These are phyloP conservation scores for Chlorops oryzae DNA, from an alignment of 1,140 invertebrate species.

Conservation along the genomic window DNA sequence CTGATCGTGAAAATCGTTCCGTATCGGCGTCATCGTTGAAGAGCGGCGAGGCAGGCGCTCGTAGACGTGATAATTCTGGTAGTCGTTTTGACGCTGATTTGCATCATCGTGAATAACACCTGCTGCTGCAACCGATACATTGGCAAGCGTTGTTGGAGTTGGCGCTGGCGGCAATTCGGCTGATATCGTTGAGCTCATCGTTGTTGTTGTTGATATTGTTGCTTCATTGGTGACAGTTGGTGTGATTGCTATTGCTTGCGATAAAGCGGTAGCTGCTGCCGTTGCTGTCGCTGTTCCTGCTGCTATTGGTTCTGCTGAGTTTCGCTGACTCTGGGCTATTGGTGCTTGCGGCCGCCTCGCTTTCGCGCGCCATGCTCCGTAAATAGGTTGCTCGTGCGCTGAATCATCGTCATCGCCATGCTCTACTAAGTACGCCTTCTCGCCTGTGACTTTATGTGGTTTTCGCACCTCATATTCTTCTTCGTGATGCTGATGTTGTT, in stretches of 20 bases:
- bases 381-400: slow-evolving; percentile 32
- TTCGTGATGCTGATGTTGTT: too few species aligned
- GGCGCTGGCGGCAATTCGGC: slow-evolving; percentile 1
- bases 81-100: not conserved
- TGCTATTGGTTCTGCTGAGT: too few species aligned
- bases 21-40: slow-evolving; percentile 38
- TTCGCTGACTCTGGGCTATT: too few species aligned
- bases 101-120: not conserved
- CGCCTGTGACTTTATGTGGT: slow-evolving; percentile 19
- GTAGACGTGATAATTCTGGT: slow-evolving; percentile 18
- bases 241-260: not conserved
- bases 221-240: slow-evolving; percentile 2
- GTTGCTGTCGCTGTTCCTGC: slow-evolving; percentile 2
- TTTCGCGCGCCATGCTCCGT: slow-evolving; percentile 47
- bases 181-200: too few species aligned
- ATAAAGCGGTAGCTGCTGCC: slow-evolving; percentile 1
- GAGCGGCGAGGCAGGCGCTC: slow-evolving; percentile 39
- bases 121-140: not conserved
- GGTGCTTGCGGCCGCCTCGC: slow-evolving; percentile 38
- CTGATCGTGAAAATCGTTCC: slow-evolving; percentile 32
- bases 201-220: slow-evolving; percentile 9
- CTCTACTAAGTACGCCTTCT: slow-evolving; percentile 46
- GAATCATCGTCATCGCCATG: slow-evolving; percentile 31
- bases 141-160: not conserved
- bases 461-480: slow-evolving; percentile 2